Conservation (phyloP, 2,888 invertebrate genomes). For the Acleris sparsana region DNA sequence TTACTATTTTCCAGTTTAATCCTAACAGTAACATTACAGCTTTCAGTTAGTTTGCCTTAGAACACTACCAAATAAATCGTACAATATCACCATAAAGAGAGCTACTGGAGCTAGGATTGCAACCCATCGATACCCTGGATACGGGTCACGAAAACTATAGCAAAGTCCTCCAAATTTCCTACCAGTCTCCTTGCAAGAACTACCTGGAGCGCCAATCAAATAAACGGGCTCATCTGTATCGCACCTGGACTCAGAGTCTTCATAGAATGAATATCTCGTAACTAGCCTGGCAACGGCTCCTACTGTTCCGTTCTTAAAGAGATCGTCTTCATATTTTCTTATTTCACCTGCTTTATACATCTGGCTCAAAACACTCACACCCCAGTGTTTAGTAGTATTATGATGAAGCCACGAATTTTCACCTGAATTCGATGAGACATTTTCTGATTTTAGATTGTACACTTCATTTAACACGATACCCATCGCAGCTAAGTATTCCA, state of each 20-base stretch:
- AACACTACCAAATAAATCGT: slow-evolving; percentile 74
- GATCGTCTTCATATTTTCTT: slow-evolving; percentile 44
- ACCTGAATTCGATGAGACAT: neutral
- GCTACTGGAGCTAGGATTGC: slow-evolving; percentile 70
- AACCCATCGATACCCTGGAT: slow-evolving; percentile 66
- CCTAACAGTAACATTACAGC: slow-evolving; percentile 4
- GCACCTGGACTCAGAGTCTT: slow-evolving; percentile 58
- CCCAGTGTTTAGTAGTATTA: slow-evolving; percentile 42
- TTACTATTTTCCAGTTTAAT: too few species aligned
- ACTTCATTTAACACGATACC: slow-evolving; percentile 48
- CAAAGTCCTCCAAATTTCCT: slow-evolving; percentile 62
- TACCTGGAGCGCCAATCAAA: slow-evolving; percentile 58
- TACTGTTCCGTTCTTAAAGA: slow-evolving; percentile 56
- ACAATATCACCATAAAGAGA: slow-evolving; percentile 70
- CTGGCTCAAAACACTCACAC: slow-evolving; percentile 54
- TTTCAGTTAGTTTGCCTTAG: slow-evolving; percentile 65
- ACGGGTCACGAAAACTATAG: slow-evolving; percentile 67
- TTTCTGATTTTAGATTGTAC: neutral
- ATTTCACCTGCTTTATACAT: slow-evolving; percentile 56
- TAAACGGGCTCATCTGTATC: slow-evolving; percentile 65
- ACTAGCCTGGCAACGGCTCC: slow-evolving; percentile 62
- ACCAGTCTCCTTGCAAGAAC: slow-evolving; percentile 61
- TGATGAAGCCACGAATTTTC: neutral
- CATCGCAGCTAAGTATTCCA: slow-evolving; percentile 47
- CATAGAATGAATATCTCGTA: slow-evolving; percentile 61